A percentile compares a stretch with the other conserved stretches of the same genome.
Conservation (phyloP, 2,888 invertebrate species). For the Ctenicera cuprea region DNA sequence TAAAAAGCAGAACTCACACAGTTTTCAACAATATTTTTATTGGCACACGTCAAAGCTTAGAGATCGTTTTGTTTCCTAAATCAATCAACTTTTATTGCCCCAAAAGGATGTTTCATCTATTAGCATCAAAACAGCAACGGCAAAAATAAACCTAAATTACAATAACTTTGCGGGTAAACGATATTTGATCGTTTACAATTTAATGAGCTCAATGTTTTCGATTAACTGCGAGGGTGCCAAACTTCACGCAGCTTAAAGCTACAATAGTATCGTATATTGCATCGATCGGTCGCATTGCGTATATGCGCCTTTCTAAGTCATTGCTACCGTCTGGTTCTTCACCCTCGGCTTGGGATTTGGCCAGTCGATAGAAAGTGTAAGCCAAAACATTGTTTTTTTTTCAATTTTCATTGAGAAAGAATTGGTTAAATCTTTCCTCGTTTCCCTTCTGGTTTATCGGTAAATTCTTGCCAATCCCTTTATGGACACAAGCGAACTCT, state of each 20-base stretch:
- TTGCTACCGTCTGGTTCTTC: slow-evolving; percentile 52
- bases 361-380: slow-evolving; percentile 32
- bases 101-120: too few relatives aligned
- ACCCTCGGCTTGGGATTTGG: slow-evolving; percentile 43
- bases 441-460: too few relatives aligned
- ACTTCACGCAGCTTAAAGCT: slow-evolving; percentile 2
- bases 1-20: neutral
- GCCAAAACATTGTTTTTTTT: slow-evolving; percentile 14
- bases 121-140: too few relatives aligned
- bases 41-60: too few relatives aligned
- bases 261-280: slow-evolving; percentile 30
- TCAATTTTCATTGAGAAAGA: too few relatives aligned
- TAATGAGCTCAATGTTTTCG: neutral
- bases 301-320: slow-evolving; percentile 50
- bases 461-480: neutral
- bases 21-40: neutral
- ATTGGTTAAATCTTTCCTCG: too few relatives aligned
- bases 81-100: too few relatives aligned
- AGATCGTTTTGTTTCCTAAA: too few relatives aligned
- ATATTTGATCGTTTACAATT: too few relatives aligned
- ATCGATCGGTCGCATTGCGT: slow-evolving; percentile 54
- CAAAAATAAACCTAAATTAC: neutral
- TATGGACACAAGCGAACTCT: too few relatives aligned
- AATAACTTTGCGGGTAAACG: too few relatives aligned
- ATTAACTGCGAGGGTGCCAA: slow-evolving; percentile 8